Evolutionary conservation across 1,140 invertebrate genomes (phyloP), one percentile per base, ranked within the genome.

Genomic region (Phymastichus coffea): DNA sequence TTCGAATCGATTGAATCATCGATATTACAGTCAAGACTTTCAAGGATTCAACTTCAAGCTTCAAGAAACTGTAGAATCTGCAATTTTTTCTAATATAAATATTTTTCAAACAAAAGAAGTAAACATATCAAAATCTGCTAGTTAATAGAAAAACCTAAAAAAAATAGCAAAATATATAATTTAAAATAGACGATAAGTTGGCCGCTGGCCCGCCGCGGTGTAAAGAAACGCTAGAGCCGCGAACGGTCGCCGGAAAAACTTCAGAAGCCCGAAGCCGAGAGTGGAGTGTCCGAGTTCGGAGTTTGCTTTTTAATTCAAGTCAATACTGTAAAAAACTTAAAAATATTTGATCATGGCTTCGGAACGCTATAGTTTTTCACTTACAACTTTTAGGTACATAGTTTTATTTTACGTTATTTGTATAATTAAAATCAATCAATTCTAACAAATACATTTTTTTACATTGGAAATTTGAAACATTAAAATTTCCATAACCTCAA

Each of bases 331-430:
- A 52, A 15, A 14, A 20, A 47, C 38, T 52, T 53, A 61, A 66
- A 78, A 74, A 69, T 69, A 78, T 78, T 82, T 85, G 81, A 85
- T 84, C 81, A 95, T 95, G 92, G 90, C 92, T 82, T 93, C 93
- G 40, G 95, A 98, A 82, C 85, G 95, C 74, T 99, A 99, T 71
- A 98, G 95, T 84, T 99, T 99, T 81, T 98, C 96, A 28, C 82
- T 99, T 63, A 99, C 96, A 63, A 99, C 96, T 73, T 99, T 98
- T 80, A 98, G 94, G 94, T 96, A 89, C 84, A 60, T 69, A 49
- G 35, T 54, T 22, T 43, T 1, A 28, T 12, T 43, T 30, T 53
- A n/a, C 17, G 20, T 12, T 17, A 20, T 35, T 35, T 48, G 23
- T 47, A 25, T 33, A 57, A 58, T 17, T 30, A 19, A 17, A 33